phyloP scores from a whole-genome alignment of 2,888 invertebrate species.

The Watsonalla cultraria region DNA sequence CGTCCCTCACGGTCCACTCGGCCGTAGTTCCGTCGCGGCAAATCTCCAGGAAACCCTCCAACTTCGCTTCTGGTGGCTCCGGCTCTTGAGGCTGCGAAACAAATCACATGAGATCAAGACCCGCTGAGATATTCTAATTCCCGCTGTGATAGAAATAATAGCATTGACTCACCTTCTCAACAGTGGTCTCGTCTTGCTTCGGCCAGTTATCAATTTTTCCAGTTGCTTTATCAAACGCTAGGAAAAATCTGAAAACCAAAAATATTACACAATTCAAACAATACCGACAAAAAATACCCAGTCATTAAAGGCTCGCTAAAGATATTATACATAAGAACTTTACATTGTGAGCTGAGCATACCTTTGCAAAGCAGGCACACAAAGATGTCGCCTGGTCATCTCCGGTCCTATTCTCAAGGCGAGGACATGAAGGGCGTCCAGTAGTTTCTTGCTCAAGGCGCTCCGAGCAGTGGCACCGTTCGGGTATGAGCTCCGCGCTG shows the following conservation, averaged over 20 bases:
- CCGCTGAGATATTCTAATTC: neutral
- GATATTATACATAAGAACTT: too few relatives aligned
- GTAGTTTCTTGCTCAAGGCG: constrained; percentile 87
- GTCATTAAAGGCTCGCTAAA: too few relatives aligned
- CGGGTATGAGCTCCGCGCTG: constrained; percentile 89
- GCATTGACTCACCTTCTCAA: constrained; percentile 62
- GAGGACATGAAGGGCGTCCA: constrained; percentile 90
- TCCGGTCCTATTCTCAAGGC: constrained; percentile 86
- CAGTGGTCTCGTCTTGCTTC: constrained; percentile 60
- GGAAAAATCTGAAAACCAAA: constrained; percentile 82
- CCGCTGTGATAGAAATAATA: too few relatives aligned
- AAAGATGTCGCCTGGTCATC: constrained; percentile 86
- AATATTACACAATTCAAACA: neutral
- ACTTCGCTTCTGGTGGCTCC: constrained; percentile 31
- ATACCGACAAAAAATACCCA: neutral
- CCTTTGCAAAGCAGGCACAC: constrained; percentile 79
- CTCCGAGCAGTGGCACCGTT: constrained; percentile 86
- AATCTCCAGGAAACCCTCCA: constrained; percentile 75
- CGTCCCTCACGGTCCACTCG: constrained; percentile 79
- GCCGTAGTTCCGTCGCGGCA: constrained; percentile 79
- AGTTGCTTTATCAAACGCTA: constrained; percentile 88
- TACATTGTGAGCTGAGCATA: constrained; percentile 3
- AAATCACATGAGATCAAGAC: neutral
- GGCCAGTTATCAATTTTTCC: constrained; percentile 72
- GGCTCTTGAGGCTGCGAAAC: constrained; percentile 38